Base-by-base conservation (phyloP, 2,113 vertebrate genomes). In the Bufo bufo region DNA sequence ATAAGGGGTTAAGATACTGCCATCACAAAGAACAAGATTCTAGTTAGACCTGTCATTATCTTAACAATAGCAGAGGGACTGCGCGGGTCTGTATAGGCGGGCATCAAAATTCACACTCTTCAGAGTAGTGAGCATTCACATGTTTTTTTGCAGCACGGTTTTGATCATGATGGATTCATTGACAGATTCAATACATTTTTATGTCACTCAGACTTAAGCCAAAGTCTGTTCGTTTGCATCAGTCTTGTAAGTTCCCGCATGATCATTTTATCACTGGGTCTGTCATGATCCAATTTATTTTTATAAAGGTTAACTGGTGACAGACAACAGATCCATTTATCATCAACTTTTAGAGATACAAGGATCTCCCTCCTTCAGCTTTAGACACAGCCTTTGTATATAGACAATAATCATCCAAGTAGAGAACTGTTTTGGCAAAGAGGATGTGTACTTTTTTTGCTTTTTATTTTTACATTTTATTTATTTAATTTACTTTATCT, bases 301-400 rank as follows among this genome's bases (percentile, higher is more conserved):
- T 17, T 49, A 74, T 47, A 74, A 74, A 74, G 71, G 71, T 74
- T 74, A 74, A 74, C 16, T 74, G 71, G 71, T 74, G 71, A 49
- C 14, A 74, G 71, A 47, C 3, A 47, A 74, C 13, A 47, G 8
- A 6, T 17, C 14, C 16, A 47, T 74, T 47, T 7, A 74, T 74
- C 45, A 17, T 47, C 43, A 74, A 6, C 69, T 72, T 72, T 14
- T 16, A 72, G 61, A 63, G 8, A 4, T 20, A 19, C 19, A 20
- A 20, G 19, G 8, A 17, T 20, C 9, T 52, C 5, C 52, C 52
- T 52, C 33, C 33, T 33, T 33, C 33, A 33, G 33, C 33, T 33
- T 33, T 33, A 33, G 33, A 33, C 33, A 1, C 33, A 33, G 33
- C 33, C 33, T 33, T 1, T 33, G 33, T 33, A 33, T 33, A 33